These are phyloP conservation scores for Mus minutoides DNA, from an alignment of 2,797 vertebrate genomes.

Conservation along the genomic window DNA sequence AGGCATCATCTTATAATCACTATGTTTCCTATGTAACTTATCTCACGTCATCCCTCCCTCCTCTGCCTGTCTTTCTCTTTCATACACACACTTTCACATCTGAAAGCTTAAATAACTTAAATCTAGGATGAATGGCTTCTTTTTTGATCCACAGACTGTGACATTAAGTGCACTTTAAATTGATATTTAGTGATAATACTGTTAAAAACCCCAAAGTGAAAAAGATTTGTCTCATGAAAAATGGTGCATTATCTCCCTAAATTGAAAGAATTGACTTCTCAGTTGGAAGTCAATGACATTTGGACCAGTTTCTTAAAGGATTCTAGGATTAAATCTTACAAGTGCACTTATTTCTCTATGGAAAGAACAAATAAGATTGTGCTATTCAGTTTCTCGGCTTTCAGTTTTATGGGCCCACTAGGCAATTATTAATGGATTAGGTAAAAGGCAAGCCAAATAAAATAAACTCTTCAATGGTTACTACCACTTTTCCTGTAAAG, in stretches of 20 bases:
- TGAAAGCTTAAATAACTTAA: slow-evolving; percentile 48
- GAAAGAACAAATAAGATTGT: slow-evolving; percentile 66
- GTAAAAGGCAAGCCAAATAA: slow-evolving; percentile 59
- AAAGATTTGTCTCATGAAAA: slow-evolving; percentile 51
- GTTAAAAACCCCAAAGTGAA: slow-evolving; percentile 14
- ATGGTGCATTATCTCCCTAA: slow-evolving; percentile 38
- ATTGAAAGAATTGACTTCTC: slow-evolving; percentile 65
- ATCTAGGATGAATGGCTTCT: slow-evolving; percentile 41
- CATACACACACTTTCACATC: background rate
- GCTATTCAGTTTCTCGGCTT: slow-evolving; percentile 20
- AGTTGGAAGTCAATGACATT: slow-evolving; percentile 57
- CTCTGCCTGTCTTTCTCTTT: background rate
- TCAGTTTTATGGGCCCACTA: slow-evolving; percentile 56
- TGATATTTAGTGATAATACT: slow-evolving; percentile 66
- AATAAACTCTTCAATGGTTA: slow-evolving; percentile 42
- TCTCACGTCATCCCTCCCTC: background rate
- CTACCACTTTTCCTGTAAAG: slow-evolving; percentile 34
- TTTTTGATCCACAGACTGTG: slow-evolving; percentile 46
- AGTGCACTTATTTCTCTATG: slow-evolving; percentile 67
- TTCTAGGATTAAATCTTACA: slow-evolving; percentile 69
- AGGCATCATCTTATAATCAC: background rate
- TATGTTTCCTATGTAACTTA: slow-evolving; percentile 7
- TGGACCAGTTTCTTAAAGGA: slow-evolving; percentile 55
- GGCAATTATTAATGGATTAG: slow-evolving; percentile 68
- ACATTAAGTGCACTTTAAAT: slow-evolving; percentile 58